Percentiles rank a stretch among this genome's conserved stretches.
Conservation (phyloP, 2,797 vertebrate genomes). For the Remorina albescens region DNA sequence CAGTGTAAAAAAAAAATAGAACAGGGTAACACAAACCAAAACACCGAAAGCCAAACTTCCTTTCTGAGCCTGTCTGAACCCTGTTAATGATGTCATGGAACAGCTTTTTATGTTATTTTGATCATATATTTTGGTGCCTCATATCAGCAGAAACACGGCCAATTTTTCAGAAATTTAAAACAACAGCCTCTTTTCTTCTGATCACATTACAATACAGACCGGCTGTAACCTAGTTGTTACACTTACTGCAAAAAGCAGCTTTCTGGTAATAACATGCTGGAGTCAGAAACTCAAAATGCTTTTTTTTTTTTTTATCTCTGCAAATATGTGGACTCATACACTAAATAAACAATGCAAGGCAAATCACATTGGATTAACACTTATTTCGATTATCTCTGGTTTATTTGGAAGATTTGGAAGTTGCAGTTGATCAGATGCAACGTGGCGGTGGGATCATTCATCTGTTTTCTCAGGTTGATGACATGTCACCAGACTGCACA, state of each 20-base stretch:
- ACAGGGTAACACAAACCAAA: neutral
- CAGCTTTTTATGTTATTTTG: conserved; percentile 10
- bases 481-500: conserved; percentile 23
- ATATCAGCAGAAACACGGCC: neutral
- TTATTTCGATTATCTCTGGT: neutral
- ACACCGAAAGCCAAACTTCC: conserved; percentile 14
- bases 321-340: neutral
- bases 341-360: neutral
- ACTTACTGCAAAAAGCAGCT: neutral
- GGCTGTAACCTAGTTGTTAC: neutral
- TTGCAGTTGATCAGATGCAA: neutral
- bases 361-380: neutral
- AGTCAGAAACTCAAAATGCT: neutral
- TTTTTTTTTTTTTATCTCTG: neutral
- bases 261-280: neutral
- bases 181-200: neutral
- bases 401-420: conserved; percentile 13
- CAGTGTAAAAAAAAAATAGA: neutral
- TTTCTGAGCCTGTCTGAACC: conserved; percentile 17
- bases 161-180: conserved; percentile 12
- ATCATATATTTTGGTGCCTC: conserved; percentile 18
- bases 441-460: neutral
- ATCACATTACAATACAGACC: neutral
- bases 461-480: conserved; percentile 10
- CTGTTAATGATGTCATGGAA: conserved; percentile 5